phyloP scores from a whole-genome alignment of 2,113 vertebrate genomes.

The Brachionichthys hirsutus region DNA sequence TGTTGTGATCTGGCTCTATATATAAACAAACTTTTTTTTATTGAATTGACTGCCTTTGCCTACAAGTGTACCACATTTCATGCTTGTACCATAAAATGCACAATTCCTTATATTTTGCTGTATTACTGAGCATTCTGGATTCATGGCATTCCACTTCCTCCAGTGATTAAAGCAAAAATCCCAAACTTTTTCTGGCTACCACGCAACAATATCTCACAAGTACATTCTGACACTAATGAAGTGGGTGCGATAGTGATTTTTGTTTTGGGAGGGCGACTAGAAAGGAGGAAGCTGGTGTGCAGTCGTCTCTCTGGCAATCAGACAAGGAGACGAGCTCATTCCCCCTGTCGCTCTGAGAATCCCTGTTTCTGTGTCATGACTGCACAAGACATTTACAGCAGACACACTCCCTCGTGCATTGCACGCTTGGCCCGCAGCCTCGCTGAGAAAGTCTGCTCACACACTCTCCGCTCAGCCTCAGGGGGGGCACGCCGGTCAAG shows the following conservation, averaged over 20 bases:
- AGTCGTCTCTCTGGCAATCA: too few species aligned
- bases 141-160: background rate
- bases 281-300: constrained; percentile 21
- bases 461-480: constrained; percentile 25
- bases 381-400: background rate
- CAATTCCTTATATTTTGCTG: too few species aligned
- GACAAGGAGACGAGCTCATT: too few species aligned
- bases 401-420: constrained; percentile 1
- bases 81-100: too few species aligned
- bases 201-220: constrained; percentile 2
- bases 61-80: too few species aligned
- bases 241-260: constrained; percentile 28
- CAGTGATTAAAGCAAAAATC: constrained; percentile 18
- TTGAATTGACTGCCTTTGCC: too few species aligned
- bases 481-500: constrained; percentile 48
- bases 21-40: too few species aligned
- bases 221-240: constrained; percentile 19
- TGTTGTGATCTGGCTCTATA: too few species aligned
- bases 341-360: too few species aligned
- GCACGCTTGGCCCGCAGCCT: constrained; percentile 27
- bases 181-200: constrained; percentile 6
- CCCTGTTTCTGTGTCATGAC: too few species aligned
- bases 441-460: background rate
- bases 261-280: background rate
- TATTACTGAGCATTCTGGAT: too few species aligned